Base-by-base conservation (phyloP, 2,113 vertebrate species). In the Genyomyrus donnyi region DNA sequence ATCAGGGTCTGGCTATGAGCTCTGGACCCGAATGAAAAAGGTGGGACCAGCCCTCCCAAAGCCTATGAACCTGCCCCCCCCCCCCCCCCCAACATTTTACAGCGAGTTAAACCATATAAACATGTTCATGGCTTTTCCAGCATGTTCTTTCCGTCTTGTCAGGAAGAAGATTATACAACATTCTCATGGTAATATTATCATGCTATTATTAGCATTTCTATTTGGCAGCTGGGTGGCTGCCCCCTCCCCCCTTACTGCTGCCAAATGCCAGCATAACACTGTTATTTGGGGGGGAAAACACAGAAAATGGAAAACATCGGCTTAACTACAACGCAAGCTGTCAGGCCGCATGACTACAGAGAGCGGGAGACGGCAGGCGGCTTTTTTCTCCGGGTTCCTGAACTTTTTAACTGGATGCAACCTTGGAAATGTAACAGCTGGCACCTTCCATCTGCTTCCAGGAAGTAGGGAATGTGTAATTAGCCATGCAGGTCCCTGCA, bases 301-400 rank as follows among this genome's bases (percentile, higher is more conserved):
- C n/a, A 70, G 62, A 70, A 70, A 70, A 70, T 70, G 62, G 62
- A 70, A 70, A 70, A 70, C 62, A 70, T 70, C 62, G 10, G 62
- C 62, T 70, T 31, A 70, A 70, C 62, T 70, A 70, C 62, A 70
- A 11, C 10, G 93, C 92, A 91, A 89, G 90, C 91, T 91, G 91
- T 88, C 90, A 90, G 66, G 93, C 91, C 91, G 93, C 92, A 94
- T 95, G 93, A 94, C 93, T 93, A 94, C 89, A 87, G 93, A 92
- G 91, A 88, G 88, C 66, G 91, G 92, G 92, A 94, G 62, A 31
- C 27, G 62, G 10, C 94, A 95, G 92, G 93, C 94, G 93, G 94
- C 93, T 93, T 90, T 93, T 89, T 93, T 70, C 46, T 56, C 92
- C 90, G 84, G 90, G 88, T 91, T 91, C 91, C 90, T 84, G 90